Base-by-base conservation (phyloP, 2,888 invertebrate genomes). In the Colletes collaris region DNA sequence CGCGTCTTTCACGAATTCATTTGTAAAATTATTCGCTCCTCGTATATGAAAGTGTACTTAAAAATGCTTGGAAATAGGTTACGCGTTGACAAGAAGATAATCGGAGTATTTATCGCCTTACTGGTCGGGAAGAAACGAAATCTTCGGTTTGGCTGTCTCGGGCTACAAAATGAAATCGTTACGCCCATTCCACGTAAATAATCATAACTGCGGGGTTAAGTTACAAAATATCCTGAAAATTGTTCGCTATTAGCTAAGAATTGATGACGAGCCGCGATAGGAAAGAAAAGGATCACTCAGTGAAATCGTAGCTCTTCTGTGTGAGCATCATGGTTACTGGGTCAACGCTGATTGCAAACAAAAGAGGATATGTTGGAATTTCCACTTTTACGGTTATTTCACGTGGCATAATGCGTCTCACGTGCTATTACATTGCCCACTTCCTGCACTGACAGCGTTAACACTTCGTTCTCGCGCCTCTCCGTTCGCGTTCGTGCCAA, bases 251-350 rank as follows among this genome's bases (percentile, higher is more conserved):
- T 71, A 62, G 64, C 72, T 50, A 72, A 72, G 68, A 63, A 58
- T 49, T 55, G 71, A 79, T 77, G 68, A 69, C 6, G 52, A 69
- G 7, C n/a, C 58, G 59, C 46, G 80, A 73, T 80, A 76, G 16
- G 13, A 62, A 49, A 55, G 65, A 79, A 76, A 71, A 76, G 35
- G 67, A 66, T 77, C 79, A 76, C 65, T 62, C 72, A 86, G 82
- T 84, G 80, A 86, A 84, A 86, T 86, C 82, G 78, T 77, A 58
- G 65, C 67, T 75, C 62, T 60, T 71, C 63, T 64, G 71, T 58
- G 62, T 66, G 53, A 64, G 70, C 78, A 70, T 68, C 70, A 68
- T 74, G 70, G 79, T 86, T 86, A 86, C 72, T 86, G 64, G 84
- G 79, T 84, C 86, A 79, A 49, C 66, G 58, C 49, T 46, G 76